Percentiles rank a stretch among this genome's conserved stretches.
Conservation (phyloP, 2,113 vertebrate genomes). For the Mustela lutreola region DNA sequence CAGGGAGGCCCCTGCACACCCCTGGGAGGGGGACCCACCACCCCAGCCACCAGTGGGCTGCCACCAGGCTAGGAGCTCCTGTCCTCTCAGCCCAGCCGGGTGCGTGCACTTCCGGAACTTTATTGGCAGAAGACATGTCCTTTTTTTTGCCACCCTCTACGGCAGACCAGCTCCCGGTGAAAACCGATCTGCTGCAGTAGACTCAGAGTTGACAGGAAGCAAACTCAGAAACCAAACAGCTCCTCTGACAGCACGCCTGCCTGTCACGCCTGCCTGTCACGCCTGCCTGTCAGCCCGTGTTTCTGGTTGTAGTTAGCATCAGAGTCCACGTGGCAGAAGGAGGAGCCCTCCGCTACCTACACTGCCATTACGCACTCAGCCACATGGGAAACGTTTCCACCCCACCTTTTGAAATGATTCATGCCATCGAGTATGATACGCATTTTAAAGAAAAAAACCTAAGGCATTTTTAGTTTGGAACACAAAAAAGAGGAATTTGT, state of each 20-base stretch:
- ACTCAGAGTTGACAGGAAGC: neutral
- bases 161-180: no score
- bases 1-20: no score
- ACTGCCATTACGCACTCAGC: neutral
- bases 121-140: no score
- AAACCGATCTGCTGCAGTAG: no score
- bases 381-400: neutral
- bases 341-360: conserved; percentile 16
- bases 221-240: neutral
- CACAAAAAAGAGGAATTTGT: neutral
- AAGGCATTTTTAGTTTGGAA: neutral
- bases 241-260: no score
- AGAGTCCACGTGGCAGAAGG: neutral
- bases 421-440: neutral
- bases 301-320: neutral
- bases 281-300: no score
- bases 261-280: neutral
- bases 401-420: neutral
- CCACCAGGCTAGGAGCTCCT: no score
- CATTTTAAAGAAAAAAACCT: neutral
- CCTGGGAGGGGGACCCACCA: no score
- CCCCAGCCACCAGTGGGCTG: no score
- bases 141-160: no score
- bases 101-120: no score
- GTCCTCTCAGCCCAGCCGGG: no score